phyloP scores from a whole-genome alignment of 1,140 invertebrate species.

The Lepidurus apus region DNA sequence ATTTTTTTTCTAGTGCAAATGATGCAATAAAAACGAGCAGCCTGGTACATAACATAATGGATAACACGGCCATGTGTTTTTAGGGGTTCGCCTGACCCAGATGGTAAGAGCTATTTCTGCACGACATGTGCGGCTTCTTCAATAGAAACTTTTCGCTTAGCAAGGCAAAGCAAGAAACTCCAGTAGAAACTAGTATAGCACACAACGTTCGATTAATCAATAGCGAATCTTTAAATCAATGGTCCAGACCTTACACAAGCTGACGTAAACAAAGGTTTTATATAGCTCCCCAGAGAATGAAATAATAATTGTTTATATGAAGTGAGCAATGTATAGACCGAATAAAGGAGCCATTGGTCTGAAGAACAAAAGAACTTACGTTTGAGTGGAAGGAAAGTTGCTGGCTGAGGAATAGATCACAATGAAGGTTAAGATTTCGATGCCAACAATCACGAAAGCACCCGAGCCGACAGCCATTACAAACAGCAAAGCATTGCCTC shows the following conservation, averaged over 20 bases:
- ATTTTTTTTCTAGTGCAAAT: too few species aligned
- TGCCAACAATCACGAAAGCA: slow-evolving; percentile 1
- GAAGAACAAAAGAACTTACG: neutral
- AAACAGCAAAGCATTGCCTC: slow-evolving; percentile 16
- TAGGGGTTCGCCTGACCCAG: neutral
- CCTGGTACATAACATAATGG: neutral
- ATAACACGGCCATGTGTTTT: neutral
- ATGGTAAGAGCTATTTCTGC: neutral
- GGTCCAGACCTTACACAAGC: neutral
- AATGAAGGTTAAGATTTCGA: slow-evolving; percentile 19
- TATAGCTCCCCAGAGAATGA: neutral
- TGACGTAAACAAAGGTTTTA: too few species aligned
- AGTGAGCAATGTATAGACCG: too few species aligned
- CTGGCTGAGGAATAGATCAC: neutral
- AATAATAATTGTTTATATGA: neutral
- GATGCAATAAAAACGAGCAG: neutral
- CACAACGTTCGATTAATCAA: neutral
- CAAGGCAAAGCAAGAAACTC: neutral
- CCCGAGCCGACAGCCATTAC: neutral
- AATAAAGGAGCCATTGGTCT: neutral
- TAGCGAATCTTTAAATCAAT: neutral
- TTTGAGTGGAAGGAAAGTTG: slow-evolving; percentile 10
- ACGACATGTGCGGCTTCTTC: neutral
- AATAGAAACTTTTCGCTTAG: neutral
- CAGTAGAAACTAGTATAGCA: neutral